Percentiles rank a stretch among this genome's conserved stretches.
phyloP scores from a whole-genome alignment of 2,797 vertebrate species.

The Sorex maritimensis region DNA sequence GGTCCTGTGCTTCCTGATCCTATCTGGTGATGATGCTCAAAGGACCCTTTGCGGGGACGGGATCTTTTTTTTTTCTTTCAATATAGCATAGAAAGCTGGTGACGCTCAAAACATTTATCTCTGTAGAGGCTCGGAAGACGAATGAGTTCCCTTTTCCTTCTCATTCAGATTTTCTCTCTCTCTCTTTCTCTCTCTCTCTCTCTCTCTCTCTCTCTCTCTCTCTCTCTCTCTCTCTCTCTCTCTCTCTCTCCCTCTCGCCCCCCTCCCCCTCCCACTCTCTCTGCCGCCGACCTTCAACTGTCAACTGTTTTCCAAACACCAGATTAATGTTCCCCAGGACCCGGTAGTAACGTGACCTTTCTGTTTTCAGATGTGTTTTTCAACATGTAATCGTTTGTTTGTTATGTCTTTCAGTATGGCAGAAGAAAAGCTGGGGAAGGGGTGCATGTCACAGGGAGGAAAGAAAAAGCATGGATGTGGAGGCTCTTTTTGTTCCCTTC shows the following conservation, averaged over 20 bases:
- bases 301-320: constrained; percentile 88
- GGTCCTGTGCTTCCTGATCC: too few species aligned
- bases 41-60: too few species aligned
- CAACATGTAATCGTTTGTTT: constrained; percentile 87
- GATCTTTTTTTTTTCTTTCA: too few species aligned
- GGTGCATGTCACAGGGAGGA: neutral
- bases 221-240: neutral
- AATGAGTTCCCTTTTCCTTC: neutral
- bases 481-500: constrained; percentile 33
- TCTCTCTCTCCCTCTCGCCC: too few species aligned
- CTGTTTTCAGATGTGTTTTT: constrained; percentile 84
- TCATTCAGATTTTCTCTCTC: neutral
- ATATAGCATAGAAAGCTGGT: neutral
- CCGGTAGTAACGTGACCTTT: constrained; percentile 78
- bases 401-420: constrained; percentile 82
- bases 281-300: constrained; percentile 76
- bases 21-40: too few species aligned
- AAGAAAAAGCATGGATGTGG: neutral
- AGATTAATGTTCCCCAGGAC: constrained; percentile 88
- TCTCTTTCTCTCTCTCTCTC: too few species aligned
- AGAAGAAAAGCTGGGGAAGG: constrained; percentile 61
- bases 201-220: neutral
- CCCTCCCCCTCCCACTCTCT: neutral
- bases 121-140: neutral
- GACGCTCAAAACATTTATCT: constrained; percentile 54